These are phyloP conservation scores for Pituophis catenifer DNA, from an alignment of 2,113 vertebrate species.

Conservation along the genomic window DNA sequence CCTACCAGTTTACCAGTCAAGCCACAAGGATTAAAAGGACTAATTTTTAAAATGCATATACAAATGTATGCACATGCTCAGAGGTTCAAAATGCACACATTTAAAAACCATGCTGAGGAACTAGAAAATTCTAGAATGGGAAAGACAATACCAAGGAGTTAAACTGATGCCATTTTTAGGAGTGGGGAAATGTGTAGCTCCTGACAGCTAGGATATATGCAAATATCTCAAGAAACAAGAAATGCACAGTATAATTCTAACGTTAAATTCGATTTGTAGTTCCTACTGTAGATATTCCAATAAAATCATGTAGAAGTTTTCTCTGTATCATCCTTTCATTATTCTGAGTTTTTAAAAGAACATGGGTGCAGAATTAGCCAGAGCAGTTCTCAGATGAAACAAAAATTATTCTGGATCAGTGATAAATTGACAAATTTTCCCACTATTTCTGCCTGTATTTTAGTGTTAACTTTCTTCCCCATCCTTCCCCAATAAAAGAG, in stretches of 20 bases:
- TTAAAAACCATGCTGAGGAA: not conserved
- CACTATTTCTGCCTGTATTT: not conserved
- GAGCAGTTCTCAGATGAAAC: not conserved
- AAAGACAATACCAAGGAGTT: not conserved
- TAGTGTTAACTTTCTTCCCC: not conserved
- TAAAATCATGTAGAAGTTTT: not conserved
- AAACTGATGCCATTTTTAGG: not conserved
- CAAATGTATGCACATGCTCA: not conserved
- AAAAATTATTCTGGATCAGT: not conserved
- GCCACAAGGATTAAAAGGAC: not conserved
- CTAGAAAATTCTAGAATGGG: not conserved
- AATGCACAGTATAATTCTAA: not conserved
- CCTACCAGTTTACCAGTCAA: not conserved
- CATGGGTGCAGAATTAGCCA: not conserved
- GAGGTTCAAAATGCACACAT: not conserved
- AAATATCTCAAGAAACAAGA: not conserved
- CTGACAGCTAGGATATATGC: not conserved
- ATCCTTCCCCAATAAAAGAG: not conserved
- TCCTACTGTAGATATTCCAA: slow-evolving; percentile 9
- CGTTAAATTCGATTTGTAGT: not conserved
- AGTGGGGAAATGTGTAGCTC: not conserved
- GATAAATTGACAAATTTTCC: not conserved
- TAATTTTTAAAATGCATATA: not conserved
- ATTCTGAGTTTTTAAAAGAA: not conserved
- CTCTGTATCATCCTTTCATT: not conserved